Evolutionary conservation across 2,888 invertebrate genomes (phyloP).

Genomic region (Mythimna vitellina): DNA sequence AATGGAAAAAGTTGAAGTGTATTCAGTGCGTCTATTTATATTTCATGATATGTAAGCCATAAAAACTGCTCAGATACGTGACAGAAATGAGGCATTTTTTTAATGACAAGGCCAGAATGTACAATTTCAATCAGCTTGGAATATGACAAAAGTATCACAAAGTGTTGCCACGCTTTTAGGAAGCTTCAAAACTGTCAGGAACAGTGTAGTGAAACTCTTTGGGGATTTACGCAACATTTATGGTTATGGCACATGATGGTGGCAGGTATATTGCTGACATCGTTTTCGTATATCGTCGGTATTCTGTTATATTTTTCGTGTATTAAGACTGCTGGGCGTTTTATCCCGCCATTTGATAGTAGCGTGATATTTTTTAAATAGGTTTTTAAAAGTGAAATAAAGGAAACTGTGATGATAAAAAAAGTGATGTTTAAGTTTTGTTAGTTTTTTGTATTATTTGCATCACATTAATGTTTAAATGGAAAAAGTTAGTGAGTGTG

Average conservation of each 20-base stretch:
- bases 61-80: not conserved
- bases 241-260: constrained; percentile 56
- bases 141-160: constrained; percentile 20
- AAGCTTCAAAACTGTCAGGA: constrained; percentile 45
- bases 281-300: constrained; percentile 56
- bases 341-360: constrained; percentile 45
- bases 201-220: constrained; percentile 52
- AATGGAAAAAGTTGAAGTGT: not conserved
- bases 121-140: constrained; percentile 21
- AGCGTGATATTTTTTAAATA: constrained; percentile 2
- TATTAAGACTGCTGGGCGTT: constrained; percentile 53
- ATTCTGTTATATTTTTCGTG: constrained; percentile 53
- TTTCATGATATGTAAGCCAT: not conserved
- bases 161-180: constrained; percentile 28
- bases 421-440: not conserved
- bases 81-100: not conserved
- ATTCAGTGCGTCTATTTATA: not conserved
- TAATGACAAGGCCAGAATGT: not conserved
- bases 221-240: constrained; percentile 59
- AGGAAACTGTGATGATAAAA: not conserved
- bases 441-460: no score
- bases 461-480: no score
- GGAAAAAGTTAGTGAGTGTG: no score
- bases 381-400: not conserved
- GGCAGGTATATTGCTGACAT: constrained; percentile 55